Percentiles rank a stretch among this genome's conserved stretches.
These are phyloP conservation scores for Acrocephalus scirpaceus DNA, from an alignment of 2,797 vertebrate species.

Conservation along the genomic window DNA sequence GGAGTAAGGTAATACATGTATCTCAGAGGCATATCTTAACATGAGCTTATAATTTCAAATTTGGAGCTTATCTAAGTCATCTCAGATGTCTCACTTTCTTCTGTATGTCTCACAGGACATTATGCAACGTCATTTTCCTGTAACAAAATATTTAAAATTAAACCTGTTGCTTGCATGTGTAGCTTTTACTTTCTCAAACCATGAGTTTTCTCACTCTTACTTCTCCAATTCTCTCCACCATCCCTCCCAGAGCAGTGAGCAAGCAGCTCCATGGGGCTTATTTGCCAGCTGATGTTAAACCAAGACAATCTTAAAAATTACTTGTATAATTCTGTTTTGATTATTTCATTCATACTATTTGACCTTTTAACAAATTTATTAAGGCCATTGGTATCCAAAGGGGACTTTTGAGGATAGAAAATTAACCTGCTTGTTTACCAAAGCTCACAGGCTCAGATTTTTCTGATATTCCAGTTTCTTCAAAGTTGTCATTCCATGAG, in stretches of 20 bases:
- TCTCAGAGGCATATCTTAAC: neutral
- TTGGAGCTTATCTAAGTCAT: neutral
- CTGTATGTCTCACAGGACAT: neutral
- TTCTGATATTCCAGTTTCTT: neutral
- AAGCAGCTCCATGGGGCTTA: neutral
- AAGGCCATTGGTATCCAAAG: neutral
- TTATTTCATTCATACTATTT: neutral
- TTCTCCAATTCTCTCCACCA: neutral
- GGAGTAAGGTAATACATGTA: neutral
- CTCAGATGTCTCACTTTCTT: neutral
- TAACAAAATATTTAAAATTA: neutral
- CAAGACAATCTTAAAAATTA: neutral
- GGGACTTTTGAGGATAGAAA: neutral
- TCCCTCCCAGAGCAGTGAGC: neutral
- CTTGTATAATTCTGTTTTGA: neutral
- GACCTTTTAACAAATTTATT: neutral
- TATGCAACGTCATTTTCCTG: neutral
- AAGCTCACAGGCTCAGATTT: neutral
- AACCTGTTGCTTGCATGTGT: accelerated
- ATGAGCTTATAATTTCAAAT: neutral
- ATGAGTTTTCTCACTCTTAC: neutral
- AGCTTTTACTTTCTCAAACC: neutral
- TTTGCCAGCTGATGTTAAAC: neutral
- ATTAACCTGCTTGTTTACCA: neutral
- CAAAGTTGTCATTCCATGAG: neutral